Conservation (phyloP, 2,888 invertebrate species). For the Matsumyia berberina region DNA sequence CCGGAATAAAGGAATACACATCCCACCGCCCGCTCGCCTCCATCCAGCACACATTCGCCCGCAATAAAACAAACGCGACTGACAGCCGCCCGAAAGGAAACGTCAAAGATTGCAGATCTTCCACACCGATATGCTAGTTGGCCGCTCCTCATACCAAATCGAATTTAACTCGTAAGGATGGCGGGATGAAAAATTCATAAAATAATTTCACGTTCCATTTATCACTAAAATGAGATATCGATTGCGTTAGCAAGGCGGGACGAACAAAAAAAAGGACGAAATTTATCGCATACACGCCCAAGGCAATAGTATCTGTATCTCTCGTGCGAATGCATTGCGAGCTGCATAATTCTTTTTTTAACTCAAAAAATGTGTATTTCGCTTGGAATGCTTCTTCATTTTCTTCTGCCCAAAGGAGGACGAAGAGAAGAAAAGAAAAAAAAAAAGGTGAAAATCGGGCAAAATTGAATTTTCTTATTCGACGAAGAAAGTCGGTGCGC, state of each 20-base stretch:
- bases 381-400: slow-evolving; percentile 10
- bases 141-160: slow-evolving; percentile 24
- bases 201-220: slow-evolving; percentile 71
- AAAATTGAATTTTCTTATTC: slow-evolving; percentile 62
- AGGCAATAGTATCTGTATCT: background rate
- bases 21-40: too few species aligned
- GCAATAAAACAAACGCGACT: slow-evolving; percentile 30
- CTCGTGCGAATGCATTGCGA: slow-evolving; percentile 46
- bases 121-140: slow-evolving; percentile 1
- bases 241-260: slow-evolving; percentile 25
- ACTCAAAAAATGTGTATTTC: slow-evolving; percentile 60
- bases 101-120: slow-evolving; percentile 34
- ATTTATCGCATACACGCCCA: slow-evolving; percentile 26
- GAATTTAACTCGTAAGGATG: slow-evolving; percentile 39
- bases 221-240: slow-evolving; percentile 66
- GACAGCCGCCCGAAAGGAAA: slow-evolving; percentile 21
- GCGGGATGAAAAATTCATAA: slow-evolving; percentile 52
- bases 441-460: slow-evolving; percentile 11
- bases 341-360: slow-evolving; percentile 64
- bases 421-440: background rate
- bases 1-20: background rate
- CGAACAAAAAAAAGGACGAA: background rate
- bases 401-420: background rate
- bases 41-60: background rate
- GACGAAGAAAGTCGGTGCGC: slow-evolving; percentile 23